A percentile compares a stretch with the other conserved stretches of the same genome.
phyloP scores from a whole-genome alignment of 1,140 invertebrate genomes.

The Drosophila navojoa region DNA sequence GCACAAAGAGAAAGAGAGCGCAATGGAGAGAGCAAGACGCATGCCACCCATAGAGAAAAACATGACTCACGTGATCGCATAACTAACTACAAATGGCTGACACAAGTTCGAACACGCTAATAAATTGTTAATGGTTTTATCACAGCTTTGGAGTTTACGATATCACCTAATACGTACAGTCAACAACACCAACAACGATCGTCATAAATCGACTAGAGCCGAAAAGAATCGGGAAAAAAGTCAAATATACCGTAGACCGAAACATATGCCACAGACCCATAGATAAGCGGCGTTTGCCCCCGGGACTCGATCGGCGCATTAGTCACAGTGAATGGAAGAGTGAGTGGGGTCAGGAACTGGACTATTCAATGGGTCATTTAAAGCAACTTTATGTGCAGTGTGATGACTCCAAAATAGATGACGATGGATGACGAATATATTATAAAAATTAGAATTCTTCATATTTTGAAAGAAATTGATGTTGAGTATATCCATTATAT shows the following conservation, averaged over 20 bases:
- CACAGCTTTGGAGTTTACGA: slow-evolving; percentile 69
- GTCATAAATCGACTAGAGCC: slow-evolving; percentile 49
- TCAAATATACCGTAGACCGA: slow-evolving; percentile 4
- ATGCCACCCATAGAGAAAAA: slow-evolving; percentile 30
- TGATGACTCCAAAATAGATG: background rate
- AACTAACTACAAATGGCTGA: slow-evolving; percentile 31
- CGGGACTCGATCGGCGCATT: slow-evolving; percentile 39
- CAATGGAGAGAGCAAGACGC: slow-evolving; percentile 28
- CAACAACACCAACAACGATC: slow-evolving; percentile 24
- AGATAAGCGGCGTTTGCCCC: slow-evolving; percentile 67
- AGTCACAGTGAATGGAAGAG: slow-evolving; percentile 34
- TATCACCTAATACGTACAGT: slow-evolving; percentile 51
- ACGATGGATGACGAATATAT: no score
- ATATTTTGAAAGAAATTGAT: no score
- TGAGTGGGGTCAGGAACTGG: background rate
- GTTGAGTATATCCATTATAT: no score
- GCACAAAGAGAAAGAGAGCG: background rate
- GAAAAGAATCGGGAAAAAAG: slow-evolving; percentile 14
- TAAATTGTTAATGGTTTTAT: slow-evolving; percentile 82
- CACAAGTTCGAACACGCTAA: slow-evolving; percentile 66
- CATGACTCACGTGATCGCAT: slow-evolving; percentile 41
- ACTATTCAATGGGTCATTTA: background rate
- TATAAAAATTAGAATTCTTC: no score
- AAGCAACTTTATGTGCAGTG: background rate
- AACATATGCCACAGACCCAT: background rate